Conservation (phyloP, 2,113 vertebrate genomes). For the Caretta caretta region DNA sequence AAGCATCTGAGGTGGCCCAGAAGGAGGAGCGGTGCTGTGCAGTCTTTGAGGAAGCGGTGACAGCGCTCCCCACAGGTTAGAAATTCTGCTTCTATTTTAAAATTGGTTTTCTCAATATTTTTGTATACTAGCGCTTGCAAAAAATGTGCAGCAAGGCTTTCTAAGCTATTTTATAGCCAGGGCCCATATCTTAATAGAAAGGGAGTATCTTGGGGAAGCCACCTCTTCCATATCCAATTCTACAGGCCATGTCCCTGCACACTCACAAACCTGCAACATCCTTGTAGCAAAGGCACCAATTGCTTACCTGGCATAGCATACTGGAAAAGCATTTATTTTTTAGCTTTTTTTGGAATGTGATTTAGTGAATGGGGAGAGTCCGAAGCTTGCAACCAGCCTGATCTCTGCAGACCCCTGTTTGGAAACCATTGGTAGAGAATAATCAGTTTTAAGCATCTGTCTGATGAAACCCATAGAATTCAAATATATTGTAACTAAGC, state of each 20-base stretch:
- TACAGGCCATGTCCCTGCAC: not conserved
- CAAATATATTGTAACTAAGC: not conserved
- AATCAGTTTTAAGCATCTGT: not conserved
- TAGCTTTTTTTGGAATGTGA: not conserved
- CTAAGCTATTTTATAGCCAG: not conserved
- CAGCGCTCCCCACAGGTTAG: constrained; percentile 86
- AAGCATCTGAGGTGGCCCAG: constrained; percentile 79
- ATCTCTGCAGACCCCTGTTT: not conserved
- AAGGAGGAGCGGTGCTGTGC: constrained; percentile 88
- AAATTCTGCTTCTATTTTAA: not conserved
- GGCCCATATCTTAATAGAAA: not conserved
- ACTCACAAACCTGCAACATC: not conserved
- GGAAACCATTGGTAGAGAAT: not conserved
- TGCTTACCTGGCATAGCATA: not conserved
- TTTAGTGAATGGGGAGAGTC: not conserved
- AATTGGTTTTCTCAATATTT: not conserved
- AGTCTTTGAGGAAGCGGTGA: constrained; percentile 92
- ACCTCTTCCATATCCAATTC: not conserved
- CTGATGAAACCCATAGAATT: not conserved
- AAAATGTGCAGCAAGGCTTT: not conserved
- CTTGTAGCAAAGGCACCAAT: not conserved
- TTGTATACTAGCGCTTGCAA: not conserved
- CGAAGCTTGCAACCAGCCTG: not conserved
- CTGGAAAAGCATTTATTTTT: not conserved
- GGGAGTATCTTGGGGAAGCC: not conserved